phyloP scores from a whole-genome alignment of 2,113 vertebrate genomes.

The Todiramphus saurophagus region DNA sequence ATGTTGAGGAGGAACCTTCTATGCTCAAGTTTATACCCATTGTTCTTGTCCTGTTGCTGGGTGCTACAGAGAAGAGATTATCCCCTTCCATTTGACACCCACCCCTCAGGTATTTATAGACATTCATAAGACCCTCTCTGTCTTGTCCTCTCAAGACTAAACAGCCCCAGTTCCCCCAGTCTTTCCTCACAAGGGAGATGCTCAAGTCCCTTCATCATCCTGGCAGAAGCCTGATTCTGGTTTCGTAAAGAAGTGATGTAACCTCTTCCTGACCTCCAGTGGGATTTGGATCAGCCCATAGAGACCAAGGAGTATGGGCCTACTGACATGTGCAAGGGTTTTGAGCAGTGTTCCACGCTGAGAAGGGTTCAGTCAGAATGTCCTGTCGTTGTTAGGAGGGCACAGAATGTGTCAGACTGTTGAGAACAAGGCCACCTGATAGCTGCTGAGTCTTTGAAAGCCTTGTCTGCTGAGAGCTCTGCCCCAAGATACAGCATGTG shows the following conservation, averaged over 20 bases:
- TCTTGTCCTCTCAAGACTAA: too few relatives aligned
- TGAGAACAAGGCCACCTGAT: background rate
- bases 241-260: background rate
- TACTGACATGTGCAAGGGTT: background rate
- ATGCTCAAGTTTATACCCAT: too few relatives aligned
- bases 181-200: too few relatives aligned
- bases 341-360: background rate
- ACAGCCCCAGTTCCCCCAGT: too few relatives aligned
- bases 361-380: background rate
- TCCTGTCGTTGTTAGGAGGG: background rate
- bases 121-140: too few relatives aligned
- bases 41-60: too few relatives aligned
- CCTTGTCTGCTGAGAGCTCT: background rate
- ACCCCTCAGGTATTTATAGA: too few relatives aligned
- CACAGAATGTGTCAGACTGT: background rate
- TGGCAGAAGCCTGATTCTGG: background rate
- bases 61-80: too few relatives aligned
- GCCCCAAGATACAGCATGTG: background rate
- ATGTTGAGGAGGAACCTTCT: too few relatives aligned
- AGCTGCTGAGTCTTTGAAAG: background rate
- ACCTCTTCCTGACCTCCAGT: background rate
- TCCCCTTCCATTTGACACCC: too few relatives aligned
- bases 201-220: too few relatives aligned
- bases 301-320: background rate
- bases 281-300: accelerated